Conservation (phyloP, 2,113 vertebrate genomes). For the Dromas ardeola region DNA sequence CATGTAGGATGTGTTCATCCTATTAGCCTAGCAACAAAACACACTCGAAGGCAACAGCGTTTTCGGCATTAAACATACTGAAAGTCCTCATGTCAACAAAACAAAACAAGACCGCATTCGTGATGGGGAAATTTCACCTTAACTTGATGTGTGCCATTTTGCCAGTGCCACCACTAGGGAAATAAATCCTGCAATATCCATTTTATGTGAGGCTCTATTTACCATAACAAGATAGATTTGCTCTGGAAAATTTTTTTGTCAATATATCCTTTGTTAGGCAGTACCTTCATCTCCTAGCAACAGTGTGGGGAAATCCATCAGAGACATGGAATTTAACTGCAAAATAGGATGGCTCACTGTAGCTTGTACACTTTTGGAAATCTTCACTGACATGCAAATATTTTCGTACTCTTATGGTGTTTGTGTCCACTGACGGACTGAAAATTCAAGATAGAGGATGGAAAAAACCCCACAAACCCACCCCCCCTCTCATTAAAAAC, state of each 20-base stretch:
- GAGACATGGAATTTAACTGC: slow-evolving; percentile 64
- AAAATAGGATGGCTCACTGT: slow-evolving; percentile 55
- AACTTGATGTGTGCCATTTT: neutral
- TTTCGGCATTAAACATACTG: neutral
- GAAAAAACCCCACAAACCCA: neutral
- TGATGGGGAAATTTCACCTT: neutral
- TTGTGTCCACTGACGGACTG: neutral
- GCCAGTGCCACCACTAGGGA: neutral
- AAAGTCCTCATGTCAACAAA: slow-evolving; percentile 4
- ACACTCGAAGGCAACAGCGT: neutral
- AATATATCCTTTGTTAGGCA: slow-evolving; percentile 67
- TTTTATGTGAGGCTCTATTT: slow-evolving; percentile 29
- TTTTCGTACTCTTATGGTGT: neutral
- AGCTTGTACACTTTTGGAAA: slow-evolving; percentile 46
- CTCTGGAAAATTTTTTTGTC: slow-evolving; percentile 53
- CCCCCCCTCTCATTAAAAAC: neutral
- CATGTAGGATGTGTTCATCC: neutral
- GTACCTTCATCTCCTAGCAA: slow-evolving; percentile 79
- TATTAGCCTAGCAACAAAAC: slow-evolving; percentile 58
- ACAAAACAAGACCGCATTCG: neutral
- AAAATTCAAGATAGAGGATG: neutral
- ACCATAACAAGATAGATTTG: slow-evolving; percentile 58
- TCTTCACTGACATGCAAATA: slow-evolving; percentile 39
- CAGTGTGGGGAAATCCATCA: slow-evolving; percentile 75
- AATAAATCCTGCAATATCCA: slow-evolving; percentile 47